Percentiles rank a stretch among this genome's conserved stretches.
Evolutionary conservation across 2,113 vertebrate species (phyloP).

Genomic region (Chionis minor): DNA sequence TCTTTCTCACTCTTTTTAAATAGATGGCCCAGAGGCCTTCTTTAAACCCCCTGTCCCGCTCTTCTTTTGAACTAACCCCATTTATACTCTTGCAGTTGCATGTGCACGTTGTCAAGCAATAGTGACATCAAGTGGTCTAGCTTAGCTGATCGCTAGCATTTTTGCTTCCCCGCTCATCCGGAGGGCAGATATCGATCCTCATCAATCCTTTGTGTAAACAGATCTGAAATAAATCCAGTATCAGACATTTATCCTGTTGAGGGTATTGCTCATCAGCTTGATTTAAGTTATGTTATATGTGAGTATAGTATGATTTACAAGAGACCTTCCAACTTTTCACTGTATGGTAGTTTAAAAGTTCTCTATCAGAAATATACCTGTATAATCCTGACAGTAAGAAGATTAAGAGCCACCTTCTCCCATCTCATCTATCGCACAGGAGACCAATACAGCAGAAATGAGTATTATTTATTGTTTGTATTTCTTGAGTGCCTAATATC

Average conservation of each 20-base stretch:
- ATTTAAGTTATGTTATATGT: conserved; percentile 51
- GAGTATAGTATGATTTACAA: conserved; percentile 50
- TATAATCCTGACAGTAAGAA: conserved; percentile 22
- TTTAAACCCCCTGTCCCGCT: neutral
- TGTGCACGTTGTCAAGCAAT: conserved; percentile 63
- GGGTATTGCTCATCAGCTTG: conserved; percentile 45
- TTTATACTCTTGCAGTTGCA: neutral
- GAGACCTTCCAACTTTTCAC: conserved; percentile 34
- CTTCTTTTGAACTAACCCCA: neutral
- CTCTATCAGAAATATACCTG: conserved; percentile 35
- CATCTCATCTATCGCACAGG: conserved; percentile 5
- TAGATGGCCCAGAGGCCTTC: neutral
- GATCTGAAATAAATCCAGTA: conserved; percentile 49
- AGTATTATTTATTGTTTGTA: neutral
- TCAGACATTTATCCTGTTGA: conserved; percentile 24
- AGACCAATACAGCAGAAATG: neutral
- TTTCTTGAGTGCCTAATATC: neutral
- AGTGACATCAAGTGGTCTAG: conserved; percentile 74
- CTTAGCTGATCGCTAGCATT: neutral
- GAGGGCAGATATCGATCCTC: neutral
- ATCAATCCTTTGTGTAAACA: conserved; percentile 43
- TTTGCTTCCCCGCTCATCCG: neutral
- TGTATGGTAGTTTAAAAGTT: conserved; percentile 40
- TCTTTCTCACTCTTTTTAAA: neutral
- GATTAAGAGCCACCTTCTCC: conserved; percentile 1